Conservation (phyloP, 2,113 vertebrate genomes). For the Papio anubis region DNA sequence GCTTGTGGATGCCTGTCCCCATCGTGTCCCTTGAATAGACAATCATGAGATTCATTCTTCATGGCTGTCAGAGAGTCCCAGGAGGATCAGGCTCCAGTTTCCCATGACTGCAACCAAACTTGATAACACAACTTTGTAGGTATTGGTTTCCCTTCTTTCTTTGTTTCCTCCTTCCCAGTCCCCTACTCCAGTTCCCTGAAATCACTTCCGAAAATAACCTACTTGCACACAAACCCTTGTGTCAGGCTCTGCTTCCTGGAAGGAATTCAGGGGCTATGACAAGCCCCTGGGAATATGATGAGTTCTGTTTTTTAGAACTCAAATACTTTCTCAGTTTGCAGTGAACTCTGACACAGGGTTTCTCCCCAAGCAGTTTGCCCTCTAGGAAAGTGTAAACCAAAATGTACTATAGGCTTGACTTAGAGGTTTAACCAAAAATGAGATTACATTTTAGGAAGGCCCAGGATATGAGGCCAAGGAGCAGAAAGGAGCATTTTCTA, state of each 20-base stretch:
- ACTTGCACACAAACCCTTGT: neutral
- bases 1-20: neutral
- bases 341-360: conserved; percentile 17
- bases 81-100: neutral
- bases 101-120: neutral
- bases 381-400: neutral
- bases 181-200: neutral
- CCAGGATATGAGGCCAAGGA: neutral
- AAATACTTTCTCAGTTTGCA: neutral
- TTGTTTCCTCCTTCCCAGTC: neutral
- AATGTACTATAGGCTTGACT: neutral
- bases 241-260: neutral
- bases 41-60: neutral
- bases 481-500: neutral
- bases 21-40: neutral
- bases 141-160: neutral
- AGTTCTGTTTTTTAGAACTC: neutral
- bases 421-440: neutral
- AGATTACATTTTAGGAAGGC: neutral
- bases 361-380: neutral
- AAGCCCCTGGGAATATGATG: neutral
- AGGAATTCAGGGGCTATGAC: neutral
- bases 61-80: neutral
- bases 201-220: neutral
- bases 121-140: neutral